Conservation (phyloP, 2,797 vertebrate species). For the Lutra lutra region DNA sequence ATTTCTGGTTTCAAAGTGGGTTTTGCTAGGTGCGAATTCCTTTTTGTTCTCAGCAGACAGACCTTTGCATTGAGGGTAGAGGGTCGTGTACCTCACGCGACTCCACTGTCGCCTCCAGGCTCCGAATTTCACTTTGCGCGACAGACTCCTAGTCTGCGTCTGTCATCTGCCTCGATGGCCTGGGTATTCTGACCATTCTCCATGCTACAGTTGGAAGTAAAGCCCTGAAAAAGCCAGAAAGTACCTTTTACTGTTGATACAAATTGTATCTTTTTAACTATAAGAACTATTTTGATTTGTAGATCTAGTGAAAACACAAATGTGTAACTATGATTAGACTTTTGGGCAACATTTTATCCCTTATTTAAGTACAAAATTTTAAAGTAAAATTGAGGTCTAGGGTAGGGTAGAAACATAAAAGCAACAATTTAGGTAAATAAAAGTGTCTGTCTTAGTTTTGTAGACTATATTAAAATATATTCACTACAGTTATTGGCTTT, state of each 20-base stretch:
- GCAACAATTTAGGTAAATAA: slow-evolving; percentile 79
- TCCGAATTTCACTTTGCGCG: slow-evolving; percentile 66
- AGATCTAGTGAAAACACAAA: slow-evolving; percentile 90
- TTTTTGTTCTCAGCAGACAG: slow-evolving; percentile 74
- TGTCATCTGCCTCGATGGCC: slow-evolving; percentile 18
- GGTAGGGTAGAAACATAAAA: slow-evolving; percentile 84
- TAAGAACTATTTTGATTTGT: slow-evolving; percentile 89
- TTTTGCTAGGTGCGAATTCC: slow-evolving; percentile 82
- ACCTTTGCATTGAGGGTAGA: slow-evolving; percentile 69
- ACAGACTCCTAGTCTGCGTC: not conserved
- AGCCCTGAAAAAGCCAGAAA: slow-evolving; percentile 93
- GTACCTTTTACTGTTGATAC: slow-evolving; percentile 96
- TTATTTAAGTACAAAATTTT: slow-evolving; percentile 86
- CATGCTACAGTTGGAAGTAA: slow-evolving; percentile 86
- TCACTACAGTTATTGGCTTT: slow-evolving; percentile 84
- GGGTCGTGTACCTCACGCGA: not conserved
- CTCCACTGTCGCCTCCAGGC: slow-evolving; percentile 52
- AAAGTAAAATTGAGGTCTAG: slow-evolving; percentile 83
- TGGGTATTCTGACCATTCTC: slow-evolving; percentile 68
- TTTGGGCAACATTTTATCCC: slow-evolving; percentile 93
- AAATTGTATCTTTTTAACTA: slow-evolving; percentile 99
- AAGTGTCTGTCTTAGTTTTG: slow-evolving; percentile 84
- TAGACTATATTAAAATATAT: slow-evolving; percentile 73
- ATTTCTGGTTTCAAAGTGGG: slow-evolving; percentile 91
- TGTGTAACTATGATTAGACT: slow-evolving; percentile 89